Percentiles rank a stretch among this genome's conserved stretches.
phyloP scores from a whole-genome alignment of 2,113 vertebrate genomes.

The Spheniscus mendiculus region DNA sequence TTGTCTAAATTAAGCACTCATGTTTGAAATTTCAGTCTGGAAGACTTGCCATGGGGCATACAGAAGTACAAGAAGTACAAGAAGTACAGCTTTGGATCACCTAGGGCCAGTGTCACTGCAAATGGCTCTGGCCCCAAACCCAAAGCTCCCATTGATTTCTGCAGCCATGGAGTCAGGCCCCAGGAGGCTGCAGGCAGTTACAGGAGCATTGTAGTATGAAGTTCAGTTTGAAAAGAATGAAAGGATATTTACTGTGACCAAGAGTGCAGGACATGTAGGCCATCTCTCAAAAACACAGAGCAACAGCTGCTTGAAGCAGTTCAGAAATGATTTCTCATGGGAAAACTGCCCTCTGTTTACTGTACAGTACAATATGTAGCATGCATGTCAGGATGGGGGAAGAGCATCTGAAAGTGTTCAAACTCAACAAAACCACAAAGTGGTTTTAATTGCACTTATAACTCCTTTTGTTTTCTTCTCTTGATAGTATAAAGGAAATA shows the following conservation, averaged over 20 bases:
- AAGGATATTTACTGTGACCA: background rate
- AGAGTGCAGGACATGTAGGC: background rate
- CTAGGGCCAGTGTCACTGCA: background rate
- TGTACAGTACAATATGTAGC: rapidly evolving
- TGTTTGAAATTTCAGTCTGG: background rate
- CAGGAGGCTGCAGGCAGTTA: background rate
- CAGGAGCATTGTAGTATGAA: background rate
- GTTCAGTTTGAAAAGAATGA: background rate
- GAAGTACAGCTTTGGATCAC: background rate
- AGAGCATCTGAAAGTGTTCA: background rate
- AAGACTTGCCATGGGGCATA: background rate
- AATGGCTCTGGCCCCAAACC: background rate
- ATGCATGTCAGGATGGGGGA: background rate
- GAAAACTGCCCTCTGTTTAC: background rate
- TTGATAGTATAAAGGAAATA: background rate
- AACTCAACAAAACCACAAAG: background rate
- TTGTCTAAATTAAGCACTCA: background rate
- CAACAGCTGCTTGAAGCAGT: background rate
- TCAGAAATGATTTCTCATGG: background rate
- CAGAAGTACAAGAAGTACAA: background rate
- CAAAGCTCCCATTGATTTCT: background rate
- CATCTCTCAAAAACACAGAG: background rate
- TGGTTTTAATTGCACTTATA: background rate
- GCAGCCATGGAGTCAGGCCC: background rate
- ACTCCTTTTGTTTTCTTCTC: background rate